phyloP scores from a whole-genome alignment of 1,140 invertebrate genomes.

The Spodoptera litura region DNA sequence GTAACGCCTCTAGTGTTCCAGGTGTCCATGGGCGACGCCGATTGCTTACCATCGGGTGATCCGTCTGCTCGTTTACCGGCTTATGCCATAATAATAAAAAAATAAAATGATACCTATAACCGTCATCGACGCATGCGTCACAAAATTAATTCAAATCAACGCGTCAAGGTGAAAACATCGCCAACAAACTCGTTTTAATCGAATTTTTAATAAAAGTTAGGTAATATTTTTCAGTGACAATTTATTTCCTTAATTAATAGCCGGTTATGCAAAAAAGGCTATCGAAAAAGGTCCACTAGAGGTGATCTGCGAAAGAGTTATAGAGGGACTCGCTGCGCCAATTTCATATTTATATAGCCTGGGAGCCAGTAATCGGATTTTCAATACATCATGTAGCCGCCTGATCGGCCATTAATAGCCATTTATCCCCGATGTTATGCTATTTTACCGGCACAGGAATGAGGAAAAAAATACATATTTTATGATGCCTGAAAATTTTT shows the following conservation, averaged over 20 bases:
- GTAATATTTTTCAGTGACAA: no score
- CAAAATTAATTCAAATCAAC: no score
- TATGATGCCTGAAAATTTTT: background rate
- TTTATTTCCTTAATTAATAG: background rate
- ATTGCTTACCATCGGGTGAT: no score
- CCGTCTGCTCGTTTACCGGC: no score
- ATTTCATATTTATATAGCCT: slow-evolving; percentile 29
- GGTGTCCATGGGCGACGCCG: no score
- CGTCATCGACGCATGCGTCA: no score
- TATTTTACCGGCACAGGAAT: slow-evolving; percentile 17
- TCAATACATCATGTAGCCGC: slow-evolving; percentile 39
- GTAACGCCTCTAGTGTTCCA: no score
- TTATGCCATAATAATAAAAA: no score
- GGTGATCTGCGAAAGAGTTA: slow-evolving; percentile 17
- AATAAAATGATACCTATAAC: no score
- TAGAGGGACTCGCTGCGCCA: background rate
- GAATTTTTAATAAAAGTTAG: no score
- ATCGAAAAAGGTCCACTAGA: background rate
- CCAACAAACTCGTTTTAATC: no score
- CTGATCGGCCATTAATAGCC: slow-evolving; percentile 22
- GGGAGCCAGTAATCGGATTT: slow-evolving; percentile 10
- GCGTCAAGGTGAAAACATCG: no score
- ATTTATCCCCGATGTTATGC: slow-evolving; percentile 7
- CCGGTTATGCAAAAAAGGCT: background rate
- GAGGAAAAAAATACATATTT: slow-evolving; percentile 20